Evolutionary conservation across 2,888 invertebrate genomes (phyloP).

Genomic region (Acronicta leporina): DNA sequence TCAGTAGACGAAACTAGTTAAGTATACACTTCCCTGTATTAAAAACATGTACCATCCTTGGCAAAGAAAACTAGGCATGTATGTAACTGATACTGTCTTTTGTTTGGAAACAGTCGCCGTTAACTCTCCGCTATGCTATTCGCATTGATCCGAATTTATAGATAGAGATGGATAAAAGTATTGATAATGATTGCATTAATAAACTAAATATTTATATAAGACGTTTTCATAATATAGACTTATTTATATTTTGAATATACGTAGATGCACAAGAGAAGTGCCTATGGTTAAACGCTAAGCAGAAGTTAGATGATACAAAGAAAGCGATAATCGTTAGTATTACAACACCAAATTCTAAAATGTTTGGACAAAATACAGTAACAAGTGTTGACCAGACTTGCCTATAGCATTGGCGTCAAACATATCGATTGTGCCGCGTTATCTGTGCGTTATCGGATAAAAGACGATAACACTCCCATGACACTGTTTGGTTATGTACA

Average conservation of each 20-base stretch:
- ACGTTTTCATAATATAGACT: no score
- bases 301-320: no score
- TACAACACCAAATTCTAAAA: not conserved
- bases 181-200: not conserved
- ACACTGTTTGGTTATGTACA: conserved; percentile 27
- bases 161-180: not conserved
- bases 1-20: conserved; percentile 28
- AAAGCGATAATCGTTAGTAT: not conserved
- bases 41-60: conserved; percentile 12
- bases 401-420: conserved; percentile 48
- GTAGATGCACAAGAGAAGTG: no score
- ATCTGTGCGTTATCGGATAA: conserved; percentile 57
- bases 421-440: conserved; percentile 69
- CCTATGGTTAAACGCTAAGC: no score
- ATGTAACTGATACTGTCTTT: conserved; percentile 8
- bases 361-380: conserved; percentile 3
- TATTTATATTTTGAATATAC: no score
- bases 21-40: conserved; percentile 2
- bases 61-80: conserved; percentile 16
- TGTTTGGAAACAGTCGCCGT: conserved; percentile 22
- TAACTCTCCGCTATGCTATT: not conserved
- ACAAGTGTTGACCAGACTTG: conserved; percentile 21
- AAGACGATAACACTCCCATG: conserved; percentile 59
- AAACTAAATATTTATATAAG: no score
- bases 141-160: not conserved